Conservation (phyloP, 1,140 invertebrate genomes). For the Papilio glaucus region DNA sequence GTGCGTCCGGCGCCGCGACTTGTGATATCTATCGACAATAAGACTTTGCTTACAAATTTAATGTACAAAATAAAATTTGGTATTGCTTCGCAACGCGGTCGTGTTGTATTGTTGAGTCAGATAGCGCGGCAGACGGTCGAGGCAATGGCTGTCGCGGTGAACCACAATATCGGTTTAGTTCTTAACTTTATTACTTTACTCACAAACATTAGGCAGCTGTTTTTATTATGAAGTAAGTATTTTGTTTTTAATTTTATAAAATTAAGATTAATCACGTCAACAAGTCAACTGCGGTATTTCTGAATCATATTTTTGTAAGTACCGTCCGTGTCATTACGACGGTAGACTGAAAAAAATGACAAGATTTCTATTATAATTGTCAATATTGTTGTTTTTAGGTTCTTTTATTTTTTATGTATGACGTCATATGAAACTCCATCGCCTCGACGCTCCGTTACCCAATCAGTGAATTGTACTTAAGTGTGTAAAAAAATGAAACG, state of each 20-base stretch:
- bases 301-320: background rate
- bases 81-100: background rate
- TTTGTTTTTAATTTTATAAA: slow-evolving; percentile 6
- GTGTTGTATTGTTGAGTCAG: background rate
- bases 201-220: slow-evolving; percentile 2
- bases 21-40: slow-evolving; percentile 37
- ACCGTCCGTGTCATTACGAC: background rate
- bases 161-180: too few relatives aligned
- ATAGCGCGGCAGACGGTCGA: too few relatives aligned
- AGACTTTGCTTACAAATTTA: slow-evolving; percentile 34
- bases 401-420: background rate
- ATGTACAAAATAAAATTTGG: slow-evolving; percentile 11
- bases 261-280: background rate
- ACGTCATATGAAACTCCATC: slow-evolving; percentile 2
- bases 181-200: background rate
- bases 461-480: slow-evolving; percentile 33
- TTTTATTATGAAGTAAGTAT: background rate
- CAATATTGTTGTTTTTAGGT: background rate
- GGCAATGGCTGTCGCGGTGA: too few relatives aligned
- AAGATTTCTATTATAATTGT: background rate
- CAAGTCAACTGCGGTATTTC: background rate
- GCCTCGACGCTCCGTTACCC: background rate
- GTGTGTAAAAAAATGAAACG: slow-evolving; percentile 23
- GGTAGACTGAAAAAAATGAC: background rate
- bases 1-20: slow-evolving; percentile 14